phyloP scores from a whole-genome alignment of 2,113 vertebrate species.

The Austrofundulus limnaeus region DNA sequence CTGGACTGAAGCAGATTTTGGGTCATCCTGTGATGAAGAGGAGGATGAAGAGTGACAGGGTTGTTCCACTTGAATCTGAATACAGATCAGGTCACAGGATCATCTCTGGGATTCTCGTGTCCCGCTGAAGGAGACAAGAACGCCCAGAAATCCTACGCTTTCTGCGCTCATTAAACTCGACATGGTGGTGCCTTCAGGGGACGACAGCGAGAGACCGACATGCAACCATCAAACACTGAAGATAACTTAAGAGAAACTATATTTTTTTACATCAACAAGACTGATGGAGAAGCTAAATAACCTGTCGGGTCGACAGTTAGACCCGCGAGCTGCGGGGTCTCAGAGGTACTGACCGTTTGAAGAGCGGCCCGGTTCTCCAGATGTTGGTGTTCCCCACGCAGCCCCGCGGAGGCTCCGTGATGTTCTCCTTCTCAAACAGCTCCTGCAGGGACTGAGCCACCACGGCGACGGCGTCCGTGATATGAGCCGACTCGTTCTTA shows the following conservation, averaged over 20 bases:
- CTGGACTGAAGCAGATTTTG: not conserved
- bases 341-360: constrained; percentile 86
- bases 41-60: constrained; percentile 3
- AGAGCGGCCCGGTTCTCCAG: constrained; percentile 97
- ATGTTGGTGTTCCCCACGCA: constrained; percentile 99
- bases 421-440: constrained; percentile 97
- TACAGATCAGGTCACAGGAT: constrained; percentile 23
- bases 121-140: not conserved
- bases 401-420: constrained; percentile 92
- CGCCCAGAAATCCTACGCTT: constrained; percentile 3
- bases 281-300: not conserved
- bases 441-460: constrained; percentile 96
- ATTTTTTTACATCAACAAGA: no score
- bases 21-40: constrained; percentile 9
- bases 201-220: not conserved
- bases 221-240: not conserved
- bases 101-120: not conserved
- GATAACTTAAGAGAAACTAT: no score
- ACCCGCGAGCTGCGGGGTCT: constrained; percentile 9
- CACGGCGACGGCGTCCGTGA: constrained; percentile 90
- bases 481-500: constrained; percentile 97
- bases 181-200: not conserved
- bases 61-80: constrained; percentile 26
- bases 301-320: not conserved
- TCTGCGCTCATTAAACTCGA: not conserved